These are phyloP conservation scores for Dysdera silvatica DNA, from an alignment of 1,140 invertebrate genomes.

Conservation along the genomic window DNA sequence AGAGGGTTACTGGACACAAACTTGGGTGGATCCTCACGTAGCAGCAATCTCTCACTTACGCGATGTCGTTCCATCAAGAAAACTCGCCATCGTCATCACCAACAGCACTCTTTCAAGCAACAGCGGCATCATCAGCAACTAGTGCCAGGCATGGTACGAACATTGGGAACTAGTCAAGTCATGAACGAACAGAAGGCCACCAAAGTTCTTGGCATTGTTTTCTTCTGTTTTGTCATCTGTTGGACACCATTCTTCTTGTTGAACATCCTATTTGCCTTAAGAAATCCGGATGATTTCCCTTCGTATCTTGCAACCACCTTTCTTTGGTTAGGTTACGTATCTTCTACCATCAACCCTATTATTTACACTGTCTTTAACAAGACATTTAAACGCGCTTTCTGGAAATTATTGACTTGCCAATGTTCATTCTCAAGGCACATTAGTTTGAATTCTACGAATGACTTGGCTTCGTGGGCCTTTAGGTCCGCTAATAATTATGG, in stretches of 20 bases:
- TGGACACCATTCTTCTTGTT: constrained; percentile 90
- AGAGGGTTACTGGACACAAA: too few species aligned
- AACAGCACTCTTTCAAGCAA: not conserved
- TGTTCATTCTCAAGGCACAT: constrained; percentile 49
- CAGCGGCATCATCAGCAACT: constrained; percentile 19
- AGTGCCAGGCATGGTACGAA: constrained; percentile 21
- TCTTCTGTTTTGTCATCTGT: constrained; percentile 84
- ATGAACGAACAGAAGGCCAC: constrained; percentile 77
- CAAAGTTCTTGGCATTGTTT: constrained; percentile 86
- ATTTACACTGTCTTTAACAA: constrained; percentile 79
- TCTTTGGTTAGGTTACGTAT: constrained; percentile 80
- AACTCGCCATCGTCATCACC: constrained; percentile 14
- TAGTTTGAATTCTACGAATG: constrained; percentile 22
- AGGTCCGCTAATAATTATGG: constrained; percentile 26
- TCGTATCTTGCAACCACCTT: constrained; percentile 60
- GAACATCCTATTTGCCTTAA: constrained; percentile 67
- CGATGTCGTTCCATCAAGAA: too few species aligned
- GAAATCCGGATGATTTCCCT: constrained; percentile 54
- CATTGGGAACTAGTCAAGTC: constrained; percentile 31
- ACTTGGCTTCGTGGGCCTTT: constrained; percentile 28
- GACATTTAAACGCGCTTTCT: constrained; percentile 81
- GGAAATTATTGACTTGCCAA: constrained; percentile 39
- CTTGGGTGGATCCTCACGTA: too few species aligned
- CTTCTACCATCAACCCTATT: constrained; percentile 80
- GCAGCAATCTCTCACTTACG: too few species aligned